Base-by-base conservation (phyloP, 2,797 vertebrate species). In the Linurgus olivaceus region DNA sequence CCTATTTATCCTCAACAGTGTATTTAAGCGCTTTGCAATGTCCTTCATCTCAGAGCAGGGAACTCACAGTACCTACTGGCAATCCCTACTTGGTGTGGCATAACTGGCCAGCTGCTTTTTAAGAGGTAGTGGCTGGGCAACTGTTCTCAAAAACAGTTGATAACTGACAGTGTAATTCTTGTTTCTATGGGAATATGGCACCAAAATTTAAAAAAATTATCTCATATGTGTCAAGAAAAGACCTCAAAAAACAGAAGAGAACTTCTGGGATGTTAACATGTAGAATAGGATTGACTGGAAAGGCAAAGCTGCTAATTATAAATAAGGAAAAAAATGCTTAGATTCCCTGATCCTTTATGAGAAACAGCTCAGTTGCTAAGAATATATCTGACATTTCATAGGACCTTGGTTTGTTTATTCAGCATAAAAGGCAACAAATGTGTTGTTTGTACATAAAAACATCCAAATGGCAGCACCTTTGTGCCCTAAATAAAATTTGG, bases 361-460 rank as follows among this genome's bases (percentile, higher is more conserved):
- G 86, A 94, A 93, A 82, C 70, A 62, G 29, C 48, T 92, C 44
- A 86, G 55, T 54, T 67, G 33, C 71, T 93, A 76, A 91, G 93
- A 96, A 94, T 86, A 38, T 92, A 77, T 74, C 55, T 94, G 87
- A 84, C 82, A 93, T 97, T 95, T 93, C 70, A 75, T n/a, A 81
- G 26, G 38, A 59, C 23, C 35, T 92, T 93, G 31, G 45, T 61
- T 50, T 97, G n/a, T 95, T 93, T 84, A 66, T 95, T 94, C 92
- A 86, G 57, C 44, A 79, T 78, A 82, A 95, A 73, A 84, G 20
- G 19, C 89, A 96, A 87, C 17, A 95, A 89, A 90, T 75, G 51
- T 18, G 13, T 86, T 92, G 61, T 86, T 95, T 95, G 54, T 77
- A 91, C 70, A 93, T 94, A 89, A 90, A 88, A 94, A 38, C 57